phyloP scores from a whole-genome alignment of 30 jellyfish, hydroid and myxozoan species.

The Aurelia aurita complex sp. Pacific region DNA sequence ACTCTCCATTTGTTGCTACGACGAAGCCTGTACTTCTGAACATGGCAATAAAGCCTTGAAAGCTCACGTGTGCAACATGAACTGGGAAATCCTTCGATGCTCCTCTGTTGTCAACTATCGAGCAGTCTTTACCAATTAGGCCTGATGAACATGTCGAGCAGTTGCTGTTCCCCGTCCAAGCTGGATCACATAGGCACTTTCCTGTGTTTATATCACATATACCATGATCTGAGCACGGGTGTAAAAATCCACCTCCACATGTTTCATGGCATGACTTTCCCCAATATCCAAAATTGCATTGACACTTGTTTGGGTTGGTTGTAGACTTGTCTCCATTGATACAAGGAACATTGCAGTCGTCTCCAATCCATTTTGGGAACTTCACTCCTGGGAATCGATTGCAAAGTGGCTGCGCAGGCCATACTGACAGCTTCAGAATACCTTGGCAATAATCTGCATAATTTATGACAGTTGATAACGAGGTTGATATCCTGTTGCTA shows the following conservation, averaged over 20 bases:
- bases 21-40: conserved; percentile 43
- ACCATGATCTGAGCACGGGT: conserved; percentile 69
- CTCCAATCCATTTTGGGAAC: conserved; percentile 69
- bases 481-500: conserved; percentile 15
- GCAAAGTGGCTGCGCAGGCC: conserved; percentile 70
- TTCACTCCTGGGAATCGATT: conserved; percentile 31
- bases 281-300: conserved; percentile 67
- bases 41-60: conserved; percentile 41
- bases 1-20: conserved; percentile 28
- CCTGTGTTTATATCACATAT: conserved; percentile 53
- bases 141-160: conserved; percentile 56
- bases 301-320: conserved; percentile 12
- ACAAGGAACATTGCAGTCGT: conserved; percentile 48
- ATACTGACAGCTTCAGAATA: conserved; percentile 10
- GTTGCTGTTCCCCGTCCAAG: conserved; percentile 49
- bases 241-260: conserved; percentile 58
- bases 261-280: conserved; percentile 55
- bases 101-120: not conserved
- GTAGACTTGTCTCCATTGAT: conserved; percentile 42
- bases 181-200: conserved; percentile 33
- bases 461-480: conserved; percentile 40
- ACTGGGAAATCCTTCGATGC: conserved; percentile 10
- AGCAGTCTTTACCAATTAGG: conserved; percentile 45
- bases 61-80: conserved; percentile 35
- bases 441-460: conserved; percentile 49